Evolutionary conservation across 1,140 invertebrate species (phyloP), one percentile per base, ranked within the genome.

Genomic region (Thrips palmi): DNA sequence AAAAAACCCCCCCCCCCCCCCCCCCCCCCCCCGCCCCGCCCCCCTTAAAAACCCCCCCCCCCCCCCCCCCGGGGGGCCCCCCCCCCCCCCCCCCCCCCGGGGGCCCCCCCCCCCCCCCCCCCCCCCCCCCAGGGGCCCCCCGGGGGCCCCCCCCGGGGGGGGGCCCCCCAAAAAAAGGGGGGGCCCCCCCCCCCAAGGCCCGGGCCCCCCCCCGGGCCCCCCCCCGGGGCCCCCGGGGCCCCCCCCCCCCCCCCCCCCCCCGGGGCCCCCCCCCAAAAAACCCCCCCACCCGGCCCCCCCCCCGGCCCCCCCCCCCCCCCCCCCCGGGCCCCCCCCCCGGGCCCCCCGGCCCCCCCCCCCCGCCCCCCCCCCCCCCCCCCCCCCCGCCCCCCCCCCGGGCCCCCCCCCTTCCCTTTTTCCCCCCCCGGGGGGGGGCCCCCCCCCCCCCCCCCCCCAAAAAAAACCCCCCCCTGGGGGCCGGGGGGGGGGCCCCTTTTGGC

Each of bases 151-250:
- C 25, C n/a, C 25, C 34, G 19, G 25, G 32, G 39, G 12, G 28
- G 27, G 30, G 24, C 10, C 24, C 28, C 49, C 31, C 33, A n/a
- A n/a, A n/a, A n/a, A n/a, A n/a, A n/a, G n/a, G n/a, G n/a, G n/a
- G 23, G 25, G 31, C 34, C 34, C 19, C 38, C 12, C 20, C 33
- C 40, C 29, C 28, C 34, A 32, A 21, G 28, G 40, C 7, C 27
- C 8, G 20, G 38, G 31, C 32, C 32, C 24, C 39, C 21, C 24
- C 44, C 10, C n/a, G n/a, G n/a, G n/a, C n/a, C n/a, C n/a, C n/a
- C n/a, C n/a, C n/a, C n/a, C n/a, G n/a, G n/a, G n/a, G n/a, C n/a
- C 49, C 52, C 54, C 50, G 42, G 43, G 47, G 51, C 57, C 55
- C 58, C 51, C 48, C 45, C 17, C 22, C 12, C 24, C 35, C 37